Evolutionary conservation across 2,113 vertebrate species (phyloP).

Genomic region (Albula goreensis): DNA sequence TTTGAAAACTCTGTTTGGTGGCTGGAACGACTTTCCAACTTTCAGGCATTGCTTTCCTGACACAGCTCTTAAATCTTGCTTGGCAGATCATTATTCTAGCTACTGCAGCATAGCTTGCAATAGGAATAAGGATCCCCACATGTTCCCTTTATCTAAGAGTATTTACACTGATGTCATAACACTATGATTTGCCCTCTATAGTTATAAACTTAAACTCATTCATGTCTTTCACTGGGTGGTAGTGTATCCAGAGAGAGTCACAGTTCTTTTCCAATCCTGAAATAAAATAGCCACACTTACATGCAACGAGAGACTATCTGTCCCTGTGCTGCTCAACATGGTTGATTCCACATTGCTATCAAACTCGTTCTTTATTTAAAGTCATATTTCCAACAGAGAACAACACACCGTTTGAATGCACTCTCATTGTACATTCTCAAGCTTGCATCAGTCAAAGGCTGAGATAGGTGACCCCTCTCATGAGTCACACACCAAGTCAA

Average conservation of each 20-base stretch:
- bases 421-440: not conserved
- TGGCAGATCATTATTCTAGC: slow-evolving; percentile 8
- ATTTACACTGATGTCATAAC: not conserved
- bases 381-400: not conserved
- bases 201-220: not conserved
- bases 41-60: not conserved
- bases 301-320: not conserved
- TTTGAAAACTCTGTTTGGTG: not conserved
- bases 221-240: not conserved
- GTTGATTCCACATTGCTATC: not conserved
- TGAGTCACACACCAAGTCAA: not conserved
- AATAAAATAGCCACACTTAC: not conserved
- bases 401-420: not conserved
- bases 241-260: not conserved
- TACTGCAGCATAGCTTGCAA: not conserved
- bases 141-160: not conserved
- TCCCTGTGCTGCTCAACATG: not conserved
- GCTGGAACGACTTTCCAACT: not conserved
- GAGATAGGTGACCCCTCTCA: not conserved
- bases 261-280: not conserved
- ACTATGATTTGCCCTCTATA: not conserved
- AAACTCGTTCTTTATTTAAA: not conserved
- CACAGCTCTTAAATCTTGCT: slow-evolving; percentile 1
- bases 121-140: not conserved
- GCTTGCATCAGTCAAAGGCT: not conserved